Evolutionary conservation across 1,140 invertebrate species (phyloP).

Genomic region (Saccostrea echinata): DNA sequence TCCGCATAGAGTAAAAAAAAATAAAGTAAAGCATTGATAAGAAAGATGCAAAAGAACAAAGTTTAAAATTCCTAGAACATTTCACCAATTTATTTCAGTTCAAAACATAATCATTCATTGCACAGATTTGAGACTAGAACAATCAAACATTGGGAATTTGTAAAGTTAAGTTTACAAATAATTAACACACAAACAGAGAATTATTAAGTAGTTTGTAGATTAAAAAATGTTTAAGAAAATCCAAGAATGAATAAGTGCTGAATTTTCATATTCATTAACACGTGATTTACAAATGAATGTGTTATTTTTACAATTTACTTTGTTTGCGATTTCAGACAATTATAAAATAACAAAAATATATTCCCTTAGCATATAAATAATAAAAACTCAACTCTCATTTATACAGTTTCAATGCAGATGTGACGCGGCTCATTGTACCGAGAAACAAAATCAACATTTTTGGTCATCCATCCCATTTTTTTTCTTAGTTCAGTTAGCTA

Average conservation of each 20-base stretch:
- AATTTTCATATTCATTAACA: too few relatives aligned
- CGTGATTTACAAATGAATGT: too few relatives aligned
- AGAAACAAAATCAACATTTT: too few relatives aligned
- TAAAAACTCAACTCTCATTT: too few relatives aligned
- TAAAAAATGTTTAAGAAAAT: neutral
- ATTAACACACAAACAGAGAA: neutral
- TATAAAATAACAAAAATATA: too few relatives aligned
- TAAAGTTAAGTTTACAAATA: neutral
- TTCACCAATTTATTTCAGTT: conserved; percentile 11
- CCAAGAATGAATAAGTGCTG: neutral
- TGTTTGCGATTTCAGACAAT: too few relatives aligned
- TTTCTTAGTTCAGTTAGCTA: too few relatives aligned
- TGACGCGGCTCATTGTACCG: too few relatives aligned
- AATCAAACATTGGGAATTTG: neutral
- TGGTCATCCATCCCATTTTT: too few relatives aligned
- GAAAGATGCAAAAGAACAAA: neutral
- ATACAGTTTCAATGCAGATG: too few relatives aligned
- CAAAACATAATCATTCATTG: conserved; percentile 8
- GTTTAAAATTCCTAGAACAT: neutral
- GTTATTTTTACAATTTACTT: too few relatives aligned
- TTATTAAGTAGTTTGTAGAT: neutral
- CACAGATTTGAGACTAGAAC: conserved; percentile 15
- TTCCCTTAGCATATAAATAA: too few relatives aligned
- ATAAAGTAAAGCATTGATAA: neutral
- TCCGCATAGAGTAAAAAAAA: neutral